Conservation (phyloP, 2,797 vertebrate genomes). For the Paratrypauchen microcephalus region DNA sequence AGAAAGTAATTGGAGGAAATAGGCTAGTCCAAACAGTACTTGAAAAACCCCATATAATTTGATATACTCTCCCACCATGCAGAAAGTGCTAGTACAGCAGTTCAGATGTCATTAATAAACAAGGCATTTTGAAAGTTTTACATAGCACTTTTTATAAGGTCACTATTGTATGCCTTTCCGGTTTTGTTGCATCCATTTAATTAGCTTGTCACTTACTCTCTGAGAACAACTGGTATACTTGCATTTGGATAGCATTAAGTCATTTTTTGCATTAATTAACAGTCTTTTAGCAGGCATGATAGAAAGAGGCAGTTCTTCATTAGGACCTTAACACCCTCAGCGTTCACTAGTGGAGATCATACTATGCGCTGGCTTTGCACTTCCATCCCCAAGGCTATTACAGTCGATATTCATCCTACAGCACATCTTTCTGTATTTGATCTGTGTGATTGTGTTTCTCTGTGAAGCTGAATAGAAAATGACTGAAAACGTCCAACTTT, state of each 20-base stretch:
- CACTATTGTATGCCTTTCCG: not conserved
- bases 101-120: conserved; percentile 8
- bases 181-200: conserved; percentile 30
- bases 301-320: conserved; percentile 35
- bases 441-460: conserved; percentile 46
- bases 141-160: conserved; percentile 6
- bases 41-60: not conserved
- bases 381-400: conserved; percentile 54
- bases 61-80: not conserved
- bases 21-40: not conserved
- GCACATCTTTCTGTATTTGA: conserved; percentile 59
- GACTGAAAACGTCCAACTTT: conserved; percentile 51
- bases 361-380: conserved; percentile 36
- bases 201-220: conserved; percentile 28
- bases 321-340: conserved; percentile 36
- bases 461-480: conserved; percentile 60
- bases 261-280: conserved; percentile 25
- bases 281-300: conserved; percentile 38
- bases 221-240: conserved; percentile 19
- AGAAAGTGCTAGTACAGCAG: conserved; percentile 1
- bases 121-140: conserved; percentile 11
- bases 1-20: not conserved
- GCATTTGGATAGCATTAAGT: conserved; percentile 27
- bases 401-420: conserved; percentile 66
- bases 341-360: conserved; percentile 39